A percentile compares a stretch with the other conserved stretches of the same genome.
Conservation (phyloP, 2,113 vertebrate genomes). For the Seriola dumerili region DNA sequence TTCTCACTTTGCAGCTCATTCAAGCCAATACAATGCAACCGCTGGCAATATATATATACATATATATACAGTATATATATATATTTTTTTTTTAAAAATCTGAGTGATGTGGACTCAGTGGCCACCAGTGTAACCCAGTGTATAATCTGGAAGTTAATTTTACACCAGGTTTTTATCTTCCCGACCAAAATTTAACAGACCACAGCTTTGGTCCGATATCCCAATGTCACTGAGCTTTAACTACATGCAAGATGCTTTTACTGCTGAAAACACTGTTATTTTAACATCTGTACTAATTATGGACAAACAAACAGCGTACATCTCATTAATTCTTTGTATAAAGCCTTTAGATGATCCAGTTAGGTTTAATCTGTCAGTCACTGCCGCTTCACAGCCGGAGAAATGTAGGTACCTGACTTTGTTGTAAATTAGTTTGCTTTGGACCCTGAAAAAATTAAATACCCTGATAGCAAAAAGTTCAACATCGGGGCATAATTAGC, state of each 20-base stretch:
- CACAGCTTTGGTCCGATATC: not conserved
- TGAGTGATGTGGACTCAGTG: not conserved
- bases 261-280: not conserved
- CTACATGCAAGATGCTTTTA: not conserved
- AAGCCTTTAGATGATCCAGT: conserved; percentile 38
- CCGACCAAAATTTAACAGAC: not conserved
- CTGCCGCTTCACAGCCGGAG: conserved; percentile 25
- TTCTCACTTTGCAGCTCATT: conserved; percentile 11
- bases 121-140: not conserved
- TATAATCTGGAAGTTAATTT: not conserved
- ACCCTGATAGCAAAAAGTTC: conserved; percentile 18
- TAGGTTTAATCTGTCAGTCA: conserved; percentile 42
- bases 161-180: not conserved
- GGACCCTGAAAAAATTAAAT: conserved; percentile 9
- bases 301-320: conserved; percentile 9
- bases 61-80: too few species aligned
- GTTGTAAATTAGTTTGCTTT: conserved; percentile 26
- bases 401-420: conserved; percentile 30
- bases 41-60: not conserved
- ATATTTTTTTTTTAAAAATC: not conserved
- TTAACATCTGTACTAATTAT: conserved; percentile 23
- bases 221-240: not conserved
- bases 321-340: conserved; percentile 16
- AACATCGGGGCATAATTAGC: conserved; percentile 30
- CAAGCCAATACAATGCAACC: not conserved